These are phyloP conservation scores for Noctua janthina DNA, from an alignment of 2,888 invertebrate genomes.

Conservation along the genomic window DNA sequence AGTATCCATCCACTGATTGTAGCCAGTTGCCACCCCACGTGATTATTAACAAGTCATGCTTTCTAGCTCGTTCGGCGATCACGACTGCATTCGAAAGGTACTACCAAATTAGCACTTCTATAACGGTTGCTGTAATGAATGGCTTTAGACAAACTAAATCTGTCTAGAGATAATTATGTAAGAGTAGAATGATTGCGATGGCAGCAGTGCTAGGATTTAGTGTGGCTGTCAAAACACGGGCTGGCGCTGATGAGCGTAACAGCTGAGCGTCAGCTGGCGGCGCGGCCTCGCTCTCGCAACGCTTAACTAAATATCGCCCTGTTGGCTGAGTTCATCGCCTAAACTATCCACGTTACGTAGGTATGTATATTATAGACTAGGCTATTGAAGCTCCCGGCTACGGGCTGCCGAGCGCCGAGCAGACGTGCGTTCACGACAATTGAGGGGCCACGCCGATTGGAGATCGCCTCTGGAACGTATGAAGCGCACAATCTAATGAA, in stretches of 20 bases:
- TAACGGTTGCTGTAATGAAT: conserved; percentile 40
- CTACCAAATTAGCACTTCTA: conserved; percentile 33
- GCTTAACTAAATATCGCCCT: conserved; percentile 75
- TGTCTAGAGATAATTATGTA: conserved; percentile 51
- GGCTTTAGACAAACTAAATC: conserved; percentile 52
- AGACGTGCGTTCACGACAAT: conserved; percentile 78
- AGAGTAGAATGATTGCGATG: conserved; percentile 71
- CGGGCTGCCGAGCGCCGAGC: conserved; percentile 69
- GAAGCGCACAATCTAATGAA: conserved; percentile 75
- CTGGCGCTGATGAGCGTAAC: conserved; percentile 81
- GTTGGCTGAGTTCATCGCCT: conserved; percentile 83
- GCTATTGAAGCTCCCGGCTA: conserved; percentile 75
- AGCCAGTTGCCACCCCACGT: conserved; percentile 59
- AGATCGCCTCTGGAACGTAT: conserved; percentile 74
- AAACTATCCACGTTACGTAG: conserved; percentile 75
- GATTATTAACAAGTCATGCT: conserved; percentile 45
- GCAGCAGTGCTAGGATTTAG: conserved; percentile 70
- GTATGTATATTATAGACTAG: conserved; percentile 65
- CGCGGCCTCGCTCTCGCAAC: conserved; percentile 70
- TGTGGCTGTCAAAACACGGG: conserved; percentile 74
- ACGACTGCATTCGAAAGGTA: conserved; percentile 29
- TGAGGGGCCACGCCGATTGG: conserved; percentile 80
- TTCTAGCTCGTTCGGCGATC: conserved; percentile 35
- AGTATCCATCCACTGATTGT: conserved; percentile 69
- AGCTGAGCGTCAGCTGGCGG: conserved; percentile 83